Evolutionary conservation across 1,140 invertebrate species (phyloP).

Genomic region (Coptotermes formosanus): DNA sequence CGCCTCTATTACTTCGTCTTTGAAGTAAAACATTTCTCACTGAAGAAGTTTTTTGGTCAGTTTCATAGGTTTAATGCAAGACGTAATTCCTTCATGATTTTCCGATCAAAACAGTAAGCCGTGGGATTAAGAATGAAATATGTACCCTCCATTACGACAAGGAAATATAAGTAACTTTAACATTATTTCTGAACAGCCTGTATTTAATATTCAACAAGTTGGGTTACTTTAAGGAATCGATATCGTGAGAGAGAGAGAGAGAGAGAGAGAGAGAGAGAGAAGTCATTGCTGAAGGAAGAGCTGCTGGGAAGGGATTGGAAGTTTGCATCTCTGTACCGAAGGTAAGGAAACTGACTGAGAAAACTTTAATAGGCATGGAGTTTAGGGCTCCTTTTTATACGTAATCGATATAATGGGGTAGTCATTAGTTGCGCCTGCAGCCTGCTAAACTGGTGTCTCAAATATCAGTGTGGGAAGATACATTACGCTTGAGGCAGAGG

Average conservation of each 20-base stretch:
- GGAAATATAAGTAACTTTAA: background rate
- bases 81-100: too few species aligned
- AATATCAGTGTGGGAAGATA: background rate
- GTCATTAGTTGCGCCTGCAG: background rate
- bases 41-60: too few species aligned
- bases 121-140: too few species aligned
- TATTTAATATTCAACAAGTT: conserved; percentile 11
- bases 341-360: background rate
- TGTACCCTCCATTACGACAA: too few species aligned
- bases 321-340: background rate
- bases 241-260: background rate
- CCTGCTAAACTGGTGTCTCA: background rate
- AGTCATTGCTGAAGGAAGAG: background rate
- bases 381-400: background rate
- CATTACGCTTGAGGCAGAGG: background rate
- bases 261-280: background rate
- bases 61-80: too few species aligned
- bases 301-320: background rate
- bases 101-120: too few species aligned
- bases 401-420: background rate
- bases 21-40: too few species aligned
- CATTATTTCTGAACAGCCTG: background rate
- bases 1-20: too few species aligned
- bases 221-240: conserved; percentile 3
- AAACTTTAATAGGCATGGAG: conserved; percentile 7